Percentiles rank a stretch among this genome's conserved stretches.
Conservation (phyloP, 2,113 vertebrate genomes). For the Oenanthe oenanthe region DNA sequence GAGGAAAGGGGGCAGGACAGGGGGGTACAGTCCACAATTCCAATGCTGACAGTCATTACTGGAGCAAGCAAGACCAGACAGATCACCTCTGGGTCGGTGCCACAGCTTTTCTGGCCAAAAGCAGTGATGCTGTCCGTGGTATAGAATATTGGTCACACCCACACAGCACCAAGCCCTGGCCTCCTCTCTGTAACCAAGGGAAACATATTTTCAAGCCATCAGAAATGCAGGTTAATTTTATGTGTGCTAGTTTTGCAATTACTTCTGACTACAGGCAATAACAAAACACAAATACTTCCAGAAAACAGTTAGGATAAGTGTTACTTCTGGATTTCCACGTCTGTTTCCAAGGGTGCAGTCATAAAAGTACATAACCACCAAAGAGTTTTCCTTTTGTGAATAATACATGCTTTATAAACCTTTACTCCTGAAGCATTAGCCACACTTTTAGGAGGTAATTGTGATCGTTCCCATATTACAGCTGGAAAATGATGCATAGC, state of each 20-base stretch:
- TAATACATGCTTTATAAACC: neutral
- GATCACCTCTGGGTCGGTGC: rapidly evolving
- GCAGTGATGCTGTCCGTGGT: rapidly evolving
- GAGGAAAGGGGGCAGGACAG: rapidly evolving
- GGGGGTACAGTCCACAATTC: neutral
- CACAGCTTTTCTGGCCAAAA: neutral
- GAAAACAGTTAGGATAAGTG: neutral
- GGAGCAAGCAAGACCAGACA: neutral
- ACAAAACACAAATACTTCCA: neutral
- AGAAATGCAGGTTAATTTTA: neutral
- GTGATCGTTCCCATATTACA: constrained; percentile 1
- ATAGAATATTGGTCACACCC: too few relatives aligned
- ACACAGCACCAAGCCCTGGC: neutral
- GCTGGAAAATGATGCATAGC: constrained; percentile 41
- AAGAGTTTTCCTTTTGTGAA: neutral
- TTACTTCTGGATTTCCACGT: neutral
- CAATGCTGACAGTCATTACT: rapidly evolving
- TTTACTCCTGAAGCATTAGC: neutral
- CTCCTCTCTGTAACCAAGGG: neutral
- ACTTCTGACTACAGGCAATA: neutral
- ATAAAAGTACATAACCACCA: neutral
- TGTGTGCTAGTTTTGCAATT: neutral
- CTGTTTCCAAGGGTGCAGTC: neutral
- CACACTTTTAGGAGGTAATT: neutral
- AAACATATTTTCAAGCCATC: neutral